A percentile compares a stretch with the other conserved stretches of the same genome.
These are phyloP conservation scores for Melinopterus prodromus DNA, from an alignment of 2,888 invertebrate species.

Conservation along the genomic window DNA sequence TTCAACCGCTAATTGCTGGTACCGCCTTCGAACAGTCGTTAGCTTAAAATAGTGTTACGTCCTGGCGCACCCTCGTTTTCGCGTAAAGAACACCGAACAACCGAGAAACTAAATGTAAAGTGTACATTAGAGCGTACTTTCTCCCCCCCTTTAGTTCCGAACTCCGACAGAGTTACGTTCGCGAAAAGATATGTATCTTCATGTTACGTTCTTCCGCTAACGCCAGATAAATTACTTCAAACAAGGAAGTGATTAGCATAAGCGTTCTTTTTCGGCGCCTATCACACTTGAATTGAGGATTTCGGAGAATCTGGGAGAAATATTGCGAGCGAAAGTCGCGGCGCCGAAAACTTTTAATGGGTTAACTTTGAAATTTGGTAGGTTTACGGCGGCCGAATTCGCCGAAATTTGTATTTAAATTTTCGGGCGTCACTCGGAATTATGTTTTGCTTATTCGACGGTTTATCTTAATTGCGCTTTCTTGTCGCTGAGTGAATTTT, in stretches of 20 bases:
- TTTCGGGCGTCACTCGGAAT: background rate
- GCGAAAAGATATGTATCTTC: background rate
- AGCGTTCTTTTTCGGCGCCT: slow-evolving; percentile 10
- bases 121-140: background rate
- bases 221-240: slow-evolving; percentile 15
- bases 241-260: slow-evolving; percentile 23
- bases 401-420: background rate
- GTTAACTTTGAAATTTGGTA: background rate
- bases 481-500: background rate
- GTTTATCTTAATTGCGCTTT: background rate
- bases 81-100: background rate
- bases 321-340: background rate
- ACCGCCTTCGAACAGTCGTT: background rate
- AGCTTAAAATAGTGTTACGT: background rate
- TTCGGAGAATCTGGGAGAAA: background rate
- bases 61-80: background rate
- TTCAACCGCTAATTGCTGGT: background rate
- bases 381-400: background rate
- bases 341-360: background rate
- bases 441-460: slow-evolving; percentile 4
- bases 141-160: background rate
- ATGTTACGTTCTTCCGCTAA: background rate
- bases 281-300: background rate
- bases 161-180: background rate
- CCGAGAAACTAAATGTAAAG: background rate